phyloP scores from a whole-genome alignment of 1,140 invertebrate species.

The Chrysoperla carnea region DNA sequence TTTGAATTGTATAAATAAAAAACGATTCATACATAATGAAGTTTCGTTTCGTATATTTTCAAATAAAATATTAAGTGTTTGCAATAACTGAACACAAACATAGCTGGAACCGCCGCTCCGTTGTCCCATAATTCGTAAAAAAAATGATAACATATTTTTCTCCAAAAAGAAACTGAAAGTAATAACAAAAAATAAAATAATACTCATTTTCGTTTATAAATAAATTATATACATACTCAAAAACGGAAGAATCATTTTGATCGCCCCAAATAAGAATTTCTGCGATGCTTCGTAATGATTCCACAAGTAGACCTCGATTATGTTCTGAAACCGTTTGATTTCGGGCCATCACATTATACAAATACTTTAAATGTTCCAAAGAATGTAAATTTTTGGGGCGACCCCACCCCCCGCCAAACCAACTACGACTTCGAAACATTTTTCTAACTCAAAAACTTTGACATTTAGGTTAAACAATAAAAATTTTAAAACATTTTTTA shows the following conservation, averaged over 20 bases:
- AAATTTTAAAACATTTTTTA: too few species aligned
- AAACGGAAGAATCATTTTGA: conserved; percentile 98
- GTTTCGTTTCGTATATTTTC: conserved; percentile 99
- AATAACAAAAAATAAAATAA: conserved; percentile 7
- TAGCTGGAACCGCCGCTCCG: conserved; percentile 82
- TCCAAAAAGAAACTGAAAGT: conserved; percentile 89
- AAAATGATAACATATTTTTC: conserved; percentile 98
- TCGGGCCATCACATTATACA: conserved; percentile 88
- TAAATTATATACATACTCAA: conserved; percentile 66
- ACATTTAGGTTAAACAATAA: background rate
- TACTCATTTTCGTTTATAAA: background rate
- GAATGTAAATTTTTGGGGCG: conserved; percentile 93
- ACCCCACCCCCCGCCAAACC: conserved; percentile 73
- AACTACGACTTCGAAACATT: conserved; percentile 75
- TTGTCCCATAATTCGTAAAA: conserved; percentile 92
- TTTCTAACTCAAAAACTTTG: conserved; percentile 1
- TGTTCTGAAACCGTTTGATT: conserved; percentile 94
- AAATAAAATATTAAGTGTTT: conserved; percentile 98
- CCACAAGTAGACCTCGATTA: conserved; percentile 88
- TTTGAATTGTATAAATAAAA: background rate
- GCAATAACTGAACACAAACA: conserved; percentile 93
- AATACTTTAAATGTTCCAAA: conserved; percentile 88
- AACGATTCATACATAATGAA: conserved; percentile 77
- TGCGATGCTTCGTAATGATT: conserved; percentile 90
- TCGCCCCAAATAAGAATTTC: conserved; percentile 99